Base-by-base conservation (phyloP, 2,113 vertebrate species). In the Grus americana region DNA sequence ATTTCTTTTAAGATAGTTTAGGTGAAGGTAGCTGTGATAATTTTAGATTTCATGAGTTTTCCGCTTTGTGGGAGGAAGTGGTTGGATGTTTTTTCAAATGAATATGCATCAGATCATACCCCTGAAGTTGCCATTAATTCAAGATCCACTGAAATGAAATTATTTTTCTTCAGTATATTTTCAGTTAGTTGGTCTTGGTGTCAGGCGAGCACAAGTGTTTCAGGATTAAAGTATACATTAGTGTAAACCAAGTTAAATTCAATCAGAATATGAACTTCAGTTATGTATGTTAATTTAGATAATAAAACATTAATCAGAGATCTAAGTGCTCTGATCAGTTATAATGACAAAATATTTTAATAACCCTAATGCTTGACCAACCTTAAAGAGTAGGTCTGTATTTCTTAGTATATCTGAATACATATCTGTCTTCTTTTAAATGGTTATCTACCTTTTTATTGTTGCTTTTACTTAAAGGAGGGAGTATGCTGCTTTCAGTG, bases 141-240 rank as follows among this genome's bases (percentile, higher is more conserved):
- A 91, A 86, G 82, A 89, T 68, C 81, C 59, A 83, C 22, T 94
- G 55, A 90, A 96, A 96, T 95, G 12, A 55, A 96, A 86, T 80
- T 58, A 22, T 95, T 96, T 94, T 91, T 92, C 73, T 94, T 92
- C 58, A 81, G 42, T 86, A 54, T 71, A 93, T 86, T 91, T 97
- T 95, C 40, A 91, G 11, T 96, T 97, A 92, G 44, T 87, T 95
- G 46, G 17, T 92, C 58, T 89, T 91, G 38, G 36, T 95, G 70
- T 95, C 73, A 97, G 42, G 59, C 90, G 62, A 79, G 71, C 66
- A 82, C 68, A 92, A 79, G 22, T 82, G 27, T 91, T 96, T 89
- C 88, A 73, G 75, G 52, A 93, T 79, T 89, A 54, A 94, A 79
- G 6, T 75, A 76, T 63, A 15, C 79, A 27, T 88, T 94, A 91